These are phyloP conservation scores for Orchestia grillus DNA, from an alignment of 1,140 invertebrate genomes.

Conservation along the genomic window DNA sequence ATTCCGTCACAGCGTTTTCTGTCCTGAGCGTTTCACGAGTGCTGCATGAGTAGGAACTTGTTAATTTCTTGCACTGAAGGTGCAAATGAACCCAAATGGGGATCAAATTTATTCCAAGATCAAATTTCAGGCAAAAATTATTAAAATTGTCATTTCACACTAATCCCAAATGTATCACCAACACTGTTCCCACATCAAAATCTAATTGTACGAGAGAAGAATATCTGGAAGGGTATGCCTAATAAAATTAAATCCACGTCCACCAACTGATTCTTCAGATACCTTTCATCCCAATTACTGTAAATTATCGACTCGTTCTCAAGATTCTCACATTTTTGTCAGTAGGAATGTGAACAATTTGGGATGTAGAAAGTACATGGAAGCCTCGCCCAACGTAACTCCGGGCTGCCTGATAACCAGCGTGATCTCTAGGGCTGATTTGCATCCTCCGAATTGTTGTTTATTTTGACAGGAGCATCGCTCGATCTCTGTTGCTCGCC, in stretches of 20 bases:
- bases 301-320: not conserved
- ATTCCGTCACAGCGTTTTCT: not conserved
- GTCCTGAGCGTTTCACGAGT: not conserved
- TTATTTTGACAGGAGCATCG: constrained; percentile 36
- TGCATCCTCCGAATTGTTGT: constrained; percentile 32
- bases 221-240: not conserved
- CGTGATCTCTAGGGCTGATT: constrained; percentile 16
- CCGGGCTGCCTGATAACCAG: not conserved
- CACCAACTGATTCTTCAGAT: not conserved
- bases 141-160: not conserved
- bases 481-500: not conserved
- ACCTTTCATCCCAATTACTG: not conserved
- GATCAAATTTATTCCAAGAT: not conserved
- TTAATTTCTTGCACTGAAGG: not conserved
- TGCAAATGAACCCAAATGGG: not conserved
- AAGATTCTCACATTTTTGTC: not conserved
- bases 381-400: not conserved
- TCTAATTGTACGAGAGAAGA: not conserved
- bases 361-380: not conserved
- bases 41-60: not conserved
- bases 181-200: not conserved
- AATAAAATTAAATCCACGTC: not conserved
- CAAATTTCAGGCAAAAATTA: not conserved
- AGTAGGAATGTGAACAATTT: not conserved
- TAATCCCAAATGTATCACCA: not conserved